These are phyloP conservation scores for Rhinolophus ferrumequinum DNA, from an alignment of 2,113 vertebrate genomes.

Conservation along the genomic window DNA sequence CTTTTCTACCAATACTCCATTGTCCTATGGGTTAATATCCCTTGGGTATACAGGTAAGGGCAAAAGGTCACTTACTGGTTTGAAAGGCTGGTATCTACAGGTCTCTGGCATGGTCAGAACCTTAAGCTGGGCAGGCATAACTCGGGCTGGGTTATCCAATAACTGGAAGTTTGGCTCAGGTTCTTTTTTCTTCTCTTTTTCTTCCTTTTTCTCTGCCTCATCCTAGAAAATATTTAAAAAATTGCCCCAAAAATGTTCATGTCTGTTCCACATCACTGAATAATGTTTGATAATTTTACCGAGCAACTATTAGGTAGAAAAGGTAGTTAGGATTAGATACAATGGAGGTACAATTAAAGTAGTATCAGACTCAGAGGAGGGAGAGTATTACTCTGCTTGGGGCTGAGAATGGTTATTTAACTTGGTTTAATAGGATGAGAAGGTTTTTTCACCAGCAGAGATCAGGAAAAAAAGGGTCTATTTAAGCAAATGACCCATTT, in stretches of 20 bases:
- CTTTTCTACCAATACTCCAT: background rate
- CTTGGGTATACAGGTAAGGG: background rate
- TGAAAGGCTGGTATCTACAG: constrained; percentile 98
- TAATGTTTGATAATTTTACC: background rate
- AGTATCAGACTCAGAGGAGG: background rate
- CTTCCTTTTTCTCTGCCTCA: constrained; percentile 93
- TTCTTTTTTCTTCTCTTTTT: constrained; percentile 98
- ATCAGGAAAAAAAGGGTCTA: background rate
- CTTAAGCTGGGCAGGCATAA: constrained; percentile 98
- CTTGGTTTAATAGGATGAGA: background rate
- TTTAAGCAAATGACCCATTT: background rate
- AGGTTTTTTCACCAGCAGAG: background rate
- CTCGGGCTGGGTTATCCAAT: constrained; percentile 96
- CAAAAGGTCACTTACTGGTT: constrained; percentile 88
- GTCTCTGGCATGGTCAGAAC: constrained; percentile 96
- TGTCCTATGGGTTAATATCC: background rate
- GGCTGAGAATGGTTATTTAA: background rate
- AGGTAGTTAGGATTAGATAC: background rate
- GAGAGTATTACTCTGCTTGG: background rate
- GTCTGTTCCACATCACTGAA: background rate
- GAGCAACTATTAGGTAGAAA: background rate
- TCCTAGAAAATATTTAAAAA: constrained; percentile 79
- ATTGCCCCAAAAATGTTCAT: background rate
- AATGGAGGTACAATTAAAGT: background rate
- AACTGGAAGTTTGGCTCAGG: constrained; percentile 97